Base-by-base conservation (phyloP, 2,888 invertebrate species). In the Cinara cedri region DNA sequence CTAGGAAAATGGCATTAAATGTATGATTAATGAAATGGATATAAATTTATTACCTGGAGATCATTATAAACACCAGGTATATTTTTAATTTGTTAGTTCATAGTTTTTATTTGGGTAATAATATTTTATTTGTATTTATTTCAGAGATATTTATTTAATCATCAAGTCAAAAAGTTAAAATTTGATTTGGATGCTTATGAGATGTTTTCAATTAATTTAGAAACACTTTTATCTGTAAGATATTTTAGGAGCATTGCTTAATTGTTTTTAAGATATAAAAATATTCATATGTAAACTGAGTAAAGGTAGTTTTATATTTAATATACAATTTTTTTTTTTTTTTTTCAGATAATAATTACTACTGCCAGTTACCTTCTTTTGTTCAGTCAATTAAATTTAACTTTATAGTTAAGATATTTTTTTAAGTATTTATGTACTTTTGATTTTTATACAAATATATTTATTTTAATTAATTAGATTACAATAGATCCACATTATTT, bases 361-460 rank as follows among this genome's bases (percentile, higher is more conserved):
- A 78, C 76, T 60, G 76, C 76, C 26, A 78, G 76, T 78, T 78
- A 78, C 16, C 66, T 78, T 46, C 68, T 78, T 49, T 68, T 78
- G n/a, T 78, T 78, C 26, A 78, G 60, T 19, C 76, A 78, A 34
- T 68, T 78, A 60, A 78, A 78, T 42, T 55, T 78, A 78, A 34
- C 46, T 49, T 42, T 78, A 6, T 60, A 78, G 16, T 66, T n/a
- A 14, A 1, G n/a, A 57, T 68, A 21, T 55, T 16, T 10, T 21
- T 10, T 1, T 21, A 19, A 54, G n/a, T n/a, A 54, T n/a, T 51
- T 19, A n/a, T 54, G n/a, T 4, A 26, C 11, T 34, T 60, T 26
- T 16, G 14, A 57, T 57, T 57, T 57, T 34, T 34, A 34, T 34
- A 3, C 34, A 34, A 34, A 34, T 34, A 34, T 34, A 34, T 34